Evolutionary conservation across 2,888 invertebrate genomes (phyloP).

Genomic region (Monoplex corrugatus): DNA sequence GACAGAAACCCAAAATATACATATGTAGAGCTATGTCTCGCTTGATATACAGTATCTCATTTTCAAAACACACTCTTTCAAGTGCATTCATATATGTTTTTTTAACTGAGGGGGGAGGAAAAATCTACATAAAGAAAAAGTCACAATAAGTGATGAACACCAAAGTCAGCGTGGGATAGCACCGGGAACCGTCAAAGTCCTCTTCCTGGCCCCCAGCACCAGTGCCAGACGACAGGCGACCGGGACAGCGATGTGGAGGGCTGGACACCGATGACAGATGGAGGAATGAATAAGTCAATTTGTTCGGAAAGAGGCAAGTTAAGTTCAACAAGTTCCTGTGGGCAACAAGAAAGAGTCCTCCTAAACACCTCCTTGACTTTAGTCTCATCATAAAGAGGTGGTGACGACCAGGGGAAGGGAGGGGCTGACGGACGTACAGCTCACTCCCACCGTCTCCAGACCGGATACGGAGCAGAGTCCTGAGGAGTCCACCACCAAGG

Average conservation of each 20-base stretch:
- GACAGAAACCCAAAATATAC: no score
- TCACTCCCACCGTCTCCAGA: constrained; percentile 55
- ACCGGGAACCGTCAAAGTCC: constrained; percentile 1
- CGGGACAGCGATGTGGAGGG: background rate
- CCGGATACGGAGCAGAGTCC: constrained; percentile 55
- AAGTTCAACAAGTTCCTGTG: background rate
- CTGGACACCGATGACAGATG: background rate
- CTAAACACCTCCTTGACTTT: background rate
- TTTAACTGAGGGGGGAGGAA: no score
- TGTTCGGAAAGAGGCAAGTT: background rate
- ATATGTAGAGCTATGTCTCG: no score
- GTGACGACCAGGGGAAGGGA: constrained; percentile 68
- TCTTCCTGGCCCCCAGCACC: no score
- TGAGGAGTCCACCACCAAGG: constrained; percentile 41
- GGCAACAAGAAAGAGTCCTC: background rate
- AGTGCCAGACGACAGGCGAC: background rate
- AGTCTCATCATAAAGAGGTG: constrained; percentile 62
- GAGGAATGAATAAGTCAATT: background rate
- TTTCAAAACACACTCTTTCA: no score
- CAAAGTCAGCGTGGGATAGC: background rate
- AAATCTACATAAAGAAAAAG: background rate
- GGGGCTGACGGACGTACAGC: constrained; percentile 55
- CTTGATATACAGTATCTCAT: no score
- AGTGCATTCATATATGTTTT: no score
- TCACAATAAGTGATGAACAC: background rate